Evolutionary conservation across 2,888 invertebrate species (phyloP), one percentile per base, ranked within the genome.

Genomic region (Ochropacha duplaris): DNA sequence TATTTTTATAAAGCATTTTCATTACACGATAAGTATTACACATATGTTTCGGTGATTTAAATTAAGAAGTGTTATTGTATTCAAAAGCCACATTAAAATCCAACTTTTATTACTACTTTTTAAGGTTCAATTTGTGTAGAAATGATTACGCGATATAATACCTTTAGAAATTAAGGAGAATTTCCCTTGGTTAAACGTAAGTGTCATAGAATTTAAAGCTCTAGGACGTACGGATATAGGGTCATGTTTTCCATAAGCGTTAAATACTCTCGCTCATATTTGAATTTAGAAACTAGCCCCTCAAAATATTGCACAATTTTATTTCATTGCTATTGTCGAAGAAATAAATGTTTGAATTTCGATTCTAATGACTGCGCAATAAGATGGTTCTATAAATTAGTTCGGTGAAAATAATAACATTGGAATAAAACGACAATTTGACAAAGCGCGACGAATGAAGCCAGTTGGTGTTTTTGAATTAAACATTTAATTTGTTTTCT

Each of bases 401-500:
- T 16, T 49, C 50, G n/a, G n/a, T 19, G 44, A 19, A 58, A 59
- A 22, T 16, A 16, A 9, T 54, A 55, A 52, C 54, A 61, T 31
- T 57, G 34, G n/a, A 55, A 64, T 65, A 56, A 68, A 64, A 64
- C 68, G 57, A 63, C 58, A 57, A 68, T 64, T 79, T 71, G 78
- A 74, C 72, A 74, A 64, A 71, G 83, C 80, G 85, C 84, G 81
- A 77, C 88, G 81, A 87, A 88, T 83, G 59, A 59, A 76, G 73
- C 78, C 90, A 87, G 89, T 90, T 90, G 89, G 86, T 82, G 70
- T 79, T 68, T 82, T 84, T 87, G 87, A 88, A 91, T 90, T 85
- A 87, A 86, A 89, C 86, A 86, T 90, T 90, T 89, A 90, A 91
- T 91, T 90, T 88, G 89, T 88, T 89, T 90, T 78, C 81, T 83